phyloP scores from a whole-genome alignment of 1,140 invertebrate genomes.

The Drosophila sucinea region DNA sequence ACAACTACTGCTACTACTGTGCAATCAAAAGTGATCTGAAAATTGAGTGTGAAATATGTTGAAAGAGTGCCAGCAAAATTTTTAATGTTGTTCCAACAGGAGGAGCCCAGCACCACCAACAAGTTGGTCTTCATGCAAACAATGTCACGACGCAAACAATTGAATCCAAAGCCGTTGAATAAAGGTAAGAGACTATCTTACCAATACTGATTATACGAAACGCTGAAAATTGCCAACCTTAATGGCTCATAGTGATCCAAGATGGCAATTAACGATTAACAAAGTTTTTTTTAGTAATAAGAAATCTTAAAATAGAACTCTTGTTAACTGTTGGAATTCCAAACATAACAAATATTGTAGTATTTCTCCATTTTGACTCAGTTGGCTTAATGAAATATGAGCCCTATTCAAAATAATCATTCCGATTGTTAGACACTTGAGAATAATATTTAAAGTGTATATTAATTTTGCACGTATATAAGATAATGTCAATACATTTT shows the following conservation, averaged over 20 bases:
- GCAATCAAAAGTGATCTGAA: slow-evolving; percentile 30
- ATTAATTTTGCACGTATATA: not conserved
- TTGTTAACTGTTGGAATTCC: not conserved
- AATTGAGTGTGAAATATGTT: slow-evolving; percentile 5
- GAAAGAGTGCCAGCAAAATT: slow-evolving; percentile 10
- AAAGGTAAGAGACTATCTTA: slow-evolving; percentile 83
- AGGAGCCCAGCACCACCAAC: slow-evolving; percentile 27
- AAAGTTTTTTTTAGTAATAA: too few species aligned
- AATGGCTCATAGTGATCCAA: not conserved
- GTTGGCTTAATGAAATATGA: slow-evolving; percentile 1
- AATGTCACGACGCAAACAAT: slow-evolving; percentile 85
- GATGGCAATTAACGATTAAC: too few species aligned
- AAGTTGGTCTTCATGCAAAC: slow-evolving; percentile 58
- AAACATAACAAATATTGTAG: not conserved
- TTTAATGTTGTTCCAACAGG: slow-evolving; percentile 15
- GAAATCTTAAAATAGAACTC: too few species aligned
- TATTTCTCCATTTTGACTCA: not conserved
- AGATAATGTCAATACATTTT: not conserved
- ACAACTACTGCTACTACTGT: slow-evolving; percentile 34
- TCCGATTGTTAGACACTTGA: slow-evolving; percentile 2
- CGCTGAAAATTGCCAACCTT: not conserved
- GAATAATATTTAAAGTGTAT: not conserved
- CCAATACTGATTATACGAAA: not conserved
- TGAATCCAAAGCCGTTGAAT: slow-evolving; percentile 84
- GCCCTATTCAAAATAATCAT: not conserved